Conservation (phyloP, 2,888 invertebrate species). For the Margaritifera margaritifera region DNA sequence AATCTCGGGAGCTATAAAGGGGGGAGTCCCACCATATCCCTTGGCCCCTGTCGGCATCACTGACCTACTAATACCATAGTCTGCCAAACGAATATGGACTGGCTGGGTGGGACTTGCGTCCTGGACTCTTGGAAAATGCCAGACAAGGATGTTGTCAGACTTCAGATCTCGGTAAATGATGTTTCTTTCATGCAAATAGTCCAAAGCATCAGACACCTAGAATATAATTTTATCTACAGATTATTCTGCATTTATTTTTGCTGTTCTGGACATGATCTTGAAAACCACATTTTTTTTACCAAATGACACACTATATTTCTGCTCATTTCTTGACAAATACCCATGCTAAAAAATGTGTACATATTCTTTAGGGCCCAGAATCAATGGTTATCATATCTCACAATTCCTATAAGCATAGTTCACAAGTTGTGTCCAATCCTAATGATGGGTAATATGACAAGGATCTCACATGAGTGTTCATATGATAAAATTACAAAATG, state of each 20-base stretch:
- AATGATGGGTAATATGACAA: too few relatives aligned
- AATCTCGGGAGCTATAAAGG: slow-evolving; percentile 99
- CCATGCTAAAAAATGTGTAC: background rate
- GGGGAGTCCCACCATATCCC: slow-evolving; percentile 96
- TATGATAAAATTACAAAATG: too few relatives aligned
- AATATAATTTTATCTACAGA: slow-evolving; percentile 12
- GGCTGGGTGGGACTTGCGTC: slow-evolving; percentile 74
- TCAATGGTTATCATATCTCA: background rate
- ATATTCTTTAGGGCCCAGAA: background rate
- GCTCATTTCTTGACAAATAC: background rate
- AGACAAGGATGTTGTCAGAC: slow-evolving; percentile 98
- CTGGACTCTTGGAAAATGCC: slow-evolving; percentile 91
- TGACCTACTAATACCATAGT: slow-evolving; percentile 87
- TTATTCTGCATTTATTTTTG: slow-evolving; percentile 1
- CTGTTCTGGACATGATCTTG: background rate
- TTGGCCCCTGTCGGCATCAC: slow-evolving; percentile 84
- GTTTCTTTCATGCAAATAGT: slow-evolving; percentile 92
- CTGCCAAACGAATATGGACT: slow-evolving; percentile 88
- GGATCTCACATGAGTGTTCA: too few relatives aligned
- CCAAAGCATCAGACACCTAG: slow-evolving; percentile 90
- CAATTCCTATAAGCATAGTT: background rate
- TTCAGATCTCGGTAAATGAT: slow-evolving; percentile 94
- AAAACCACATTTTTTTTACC: background rate
- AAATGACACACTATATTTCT: too few relatives aligned
- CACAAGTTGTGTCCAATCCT: background rate